Conservation (phyloP, 2,113 vertebrate genomes). For the Chloropsis cyanopogon region DNA sequence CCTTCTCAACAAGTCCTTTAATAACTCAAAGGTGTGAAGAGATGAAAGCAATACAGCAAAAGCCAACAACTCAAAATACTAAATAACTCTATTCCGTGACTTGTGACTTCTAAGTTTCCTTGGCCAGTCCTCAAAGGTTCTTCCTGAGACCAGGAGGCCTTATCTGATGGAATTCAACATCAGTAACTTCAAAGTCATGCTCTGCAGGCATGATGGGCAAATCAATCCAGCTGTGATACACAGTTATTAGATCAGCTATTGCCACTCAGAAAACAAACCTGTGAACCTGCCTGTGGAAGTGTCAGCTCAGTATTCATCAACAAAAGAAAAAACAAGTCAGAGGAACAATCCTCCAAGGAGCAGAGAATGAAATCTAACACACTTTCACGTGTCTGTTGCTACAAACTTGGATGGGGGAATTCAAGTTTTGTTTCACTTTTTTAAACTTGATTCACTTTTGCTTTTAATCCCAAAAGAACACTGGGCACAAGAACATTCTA, state of each 20-base stretch:
- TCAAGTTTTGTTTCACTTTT: background rate
- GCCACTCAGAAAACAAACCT: background rate
- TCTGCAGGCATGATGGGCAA: background rate
- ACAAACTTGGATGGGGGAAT: background rate
- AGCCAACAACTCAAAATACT: background rate
- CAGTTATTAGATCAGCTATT: background rate
- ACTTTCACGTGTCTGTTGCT: rapidly evolving
- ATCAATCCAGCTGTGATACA: background rate
- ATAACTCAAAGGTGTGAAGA: background rate
- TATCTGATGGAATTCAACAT: conserved; percentile 52
- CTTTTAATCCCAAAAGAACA: background rate
- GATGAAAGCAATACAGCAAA: conserved; percentile 6
- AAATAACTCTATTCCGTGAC: background rate
- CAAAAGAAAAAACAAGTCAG: background rate
- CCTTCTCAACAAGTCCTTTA: background rate
- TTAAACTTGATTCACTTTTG: background rate
- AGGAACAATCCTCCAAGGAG: background rate
- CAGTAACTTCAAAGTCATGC: conserved; percentile 41
- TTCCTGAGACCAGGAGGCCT: conserved; percentile 20
- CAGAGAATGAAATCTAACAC: background rate
- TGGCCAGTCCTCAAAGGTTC: conserved; percentile 47
- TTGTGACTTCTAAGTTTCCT: conserved; percentile 12
- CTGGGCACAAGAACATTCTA: background rate
- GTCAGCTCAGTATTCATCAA: background rate
- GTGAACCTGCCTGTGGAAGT: background rate